Conservation (phyloP, 2,888 invertebrate genomes). For the Platycnemis pennipes region DNA sequence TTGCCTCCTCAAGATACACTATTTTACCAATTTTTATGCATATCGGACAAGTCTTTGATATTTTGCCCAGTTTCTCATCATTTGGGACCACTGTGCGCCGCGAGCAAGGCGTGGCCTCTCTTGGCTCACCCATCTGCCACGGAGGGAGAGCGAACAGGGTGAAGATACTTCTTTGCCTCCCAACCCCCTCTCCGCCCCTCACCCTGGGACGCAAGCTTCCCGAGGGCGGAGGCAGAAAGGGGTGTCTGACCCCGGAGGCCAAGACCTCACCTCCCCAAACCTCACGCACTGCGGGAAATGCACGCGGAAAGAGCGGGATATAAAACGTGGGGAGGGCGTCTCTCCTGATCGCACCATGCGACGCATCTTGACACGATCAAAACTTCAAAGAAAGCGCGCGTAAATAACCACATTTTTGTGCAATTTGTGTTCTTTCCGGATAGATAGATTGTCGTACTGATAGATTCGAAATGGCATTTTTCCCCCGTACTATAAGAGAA, state of each 20-base stretch:
- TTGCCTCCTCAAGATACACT: too few species aligned
- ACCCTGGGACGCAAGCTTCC: not conserved
- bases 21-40: too few species aligned
- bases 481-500: too few species aligned
- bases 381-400: too few species aligned
- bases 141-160: not conserved
- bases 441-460: too few species aligned
- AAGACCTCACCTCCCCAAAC: not conserved
- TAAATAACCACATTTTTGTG: too few species aligned
- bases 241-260: conserved; percentile 6
- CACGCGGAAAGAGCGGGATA: not conserved
- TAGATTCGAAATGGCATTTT: too few species aligned
- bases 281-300: not conserved
- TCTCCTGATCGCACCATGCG: not conserved
- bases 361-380: not conserved
- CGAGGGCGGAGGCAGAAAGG: not conserved
- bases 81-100: too few species aligned
- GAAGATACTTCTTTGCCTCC: not conserved
- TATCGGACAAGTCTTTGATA: too few species aligned
- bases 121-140: not conserved
- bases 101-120: conserved; percentile 8
- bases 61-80: too few species aligned
- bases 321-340: not conserved
- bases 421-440: too few species aligned
- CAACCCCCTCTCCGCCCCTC: not conserved